Conservation (phyloP, 2,797 vertebrate genomes). For the Brotula barbata region DNA sequence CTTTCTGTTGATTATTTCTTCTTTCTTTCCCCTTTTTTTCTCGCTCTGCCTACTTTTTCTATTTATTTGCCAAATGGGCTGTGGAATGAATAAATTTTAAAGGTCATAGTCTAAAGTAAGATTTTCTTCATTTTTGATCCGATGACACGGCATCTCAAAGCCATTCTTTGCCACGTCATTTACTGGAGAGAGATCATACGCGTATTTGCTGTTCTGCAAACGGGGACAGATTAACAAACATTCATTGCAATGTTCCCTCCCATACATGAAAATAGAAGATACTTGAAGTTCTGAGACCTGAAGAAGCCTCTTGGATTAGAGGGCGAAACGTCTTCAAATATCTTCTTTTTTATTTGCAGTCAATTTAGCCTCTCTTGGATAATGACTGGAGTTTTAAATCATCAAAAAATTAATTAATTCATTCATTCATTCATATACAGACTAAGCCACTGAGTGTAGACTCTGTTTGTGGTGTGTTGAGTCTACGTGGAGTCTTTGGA, state of each 20-base stretch:
- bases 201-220: conserved; percentile 24
- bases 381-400: too few relatives aligned
- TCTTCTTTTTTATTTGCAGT: too few relatives aligned
- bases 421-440: too few relatives aligned
- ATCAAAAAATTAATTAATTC: too few relatives aligned
- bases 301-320: too few relatives aligned
- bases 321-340: too few relatives aligned
- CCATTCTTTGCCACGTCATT: conserved; percentile 9
- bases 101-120: conserved; percentile 34
- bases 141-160: conserved; percentile 25
- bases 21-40: neutral
- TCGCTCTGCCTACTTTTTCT: neutral
- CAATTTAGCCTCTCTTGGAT: too few relatives aligned
- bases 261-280: too few relatives aligned
- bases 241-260: conserved; percentile 10
- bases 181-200: neutral
- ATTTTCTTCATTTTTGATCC: conserved; percentile 16
- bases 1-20: neutral
- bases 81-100: conserved; percentile 21
- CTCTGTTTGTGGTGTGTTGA: too few relatives aligned
- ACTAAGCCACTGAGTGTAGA: too few relatives aligned
- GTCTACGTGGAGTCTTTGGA: too few relatives aligned
- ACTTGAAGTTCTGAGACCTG: too few relatives aligned
- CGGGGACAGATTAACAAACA: conserved; percentile 32
- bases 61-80: conserved; percentile 19